Percentiles rank a stretch among this genome's conserved stretches.
phyloP scores from a whole-genome alignment of 2,113 vertebrate species.

The Cichladusa arquata region DNA sequence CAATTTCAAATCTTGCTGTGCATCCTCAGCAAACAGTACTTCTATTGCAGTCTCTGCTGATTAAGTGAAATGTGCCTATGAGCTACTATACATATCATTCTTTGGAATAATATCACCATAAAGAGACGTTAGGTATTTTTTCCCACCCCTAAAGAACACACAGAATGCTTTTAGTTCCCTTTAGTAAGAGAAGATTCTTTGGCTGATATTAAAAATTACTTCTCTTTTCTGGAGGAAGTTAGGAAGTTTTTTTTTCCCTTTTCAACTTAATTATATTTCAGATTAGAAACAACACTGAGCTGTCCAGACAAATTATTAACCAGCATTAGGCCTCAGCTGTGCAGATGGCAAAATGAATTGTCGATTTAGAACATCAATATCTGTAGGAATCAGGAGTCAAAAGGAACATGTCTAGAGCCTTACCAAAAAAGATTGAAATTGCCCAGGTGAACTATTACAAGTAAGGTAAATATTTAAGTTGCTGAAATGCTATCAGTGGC shows the following conservation, averaged over 20 bases:
- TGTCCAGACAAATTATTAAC: slow-evolving; percentile 23
- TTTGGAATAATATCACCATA: neutral
- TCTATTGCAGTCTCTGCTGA: slow-evolving; percentile 70
- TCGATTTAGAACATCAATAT: neutral
- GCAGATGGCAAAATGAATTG: neutral
- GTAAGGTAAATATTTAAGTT: no score
- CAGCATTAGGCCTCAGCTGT: neutral
- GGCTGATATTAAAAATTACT: neutral
- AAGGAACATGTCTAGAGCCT: neutral
- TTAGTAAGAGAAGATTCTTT: neutral
- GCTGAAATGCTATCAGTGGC: neutral
- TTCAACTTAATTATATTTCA: neutral
- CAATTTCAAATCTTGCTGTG: slow-evolving; percentile 73
- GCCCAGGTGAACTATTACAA: no score
- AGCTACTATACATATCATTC: slow-evolving; percentile 41
- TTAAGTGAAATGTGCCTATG: slow-evolving; percentile 52
- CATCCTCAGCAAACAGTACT: slow-evolving; percentile 69
- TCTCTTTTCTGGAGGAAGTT: neutral
- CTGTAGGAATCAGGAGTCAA: neutral
- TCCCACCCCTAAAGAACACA: neutral
- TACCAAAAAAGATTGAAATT: neutral
- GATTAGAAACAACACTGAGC: neutral
- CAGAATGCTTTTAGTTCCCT: neutral
- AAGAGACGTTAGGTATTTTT: neutral
- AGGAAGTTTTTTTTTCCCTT: neutral